Evolutionary conservation across 2,797 vertebrate species (phyloP).

Genomic region (Gymnoscopelus braueri): DNA sequence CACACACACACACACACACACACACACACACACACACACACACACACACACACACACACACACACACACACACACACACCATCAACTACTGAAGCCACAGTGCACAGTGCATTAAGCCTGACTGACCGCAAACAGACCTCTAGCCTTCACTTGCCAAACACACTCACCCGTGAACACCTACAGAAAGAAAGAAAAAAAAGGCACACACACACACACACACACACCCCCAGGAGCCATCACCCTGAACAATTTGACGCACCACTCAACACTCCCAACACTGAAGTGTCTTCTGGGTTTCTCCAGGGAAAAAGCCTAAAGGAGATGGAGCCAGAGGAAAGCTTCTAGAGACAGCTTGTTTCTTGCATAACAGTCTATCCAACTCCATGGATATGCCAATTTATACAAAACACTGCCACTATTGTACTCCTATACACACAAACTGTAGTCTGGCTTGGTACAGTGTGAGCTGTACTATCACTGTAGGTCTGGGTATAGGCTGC

Average conservation of each 20-base stretch:
- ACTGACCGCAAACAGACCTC: constrained; percentile 8
- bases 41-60: constrained; percentile 10
- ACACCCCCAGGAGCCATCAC: constrained; percentile 1
- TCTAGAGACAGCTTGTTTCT: too few relatives aligned
- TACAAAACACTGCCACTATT: too few relatives aligned
- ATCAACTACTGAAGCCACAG: constrained; percentile 15
- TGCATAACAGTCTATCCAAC: too few relatives aligned
- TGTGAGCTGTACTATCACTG: too few relatives aligned
- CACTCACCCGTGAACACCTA: constrained; percentile 22
- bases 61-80: neutral
- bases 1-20: constrained; percentile 5
- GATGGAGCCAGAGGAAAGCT: neutral
- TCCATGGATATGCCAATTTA: too few relatives aligned
- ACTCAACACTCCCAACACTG: constrained; percentile 13
- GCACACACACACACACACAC: constrained; percentile 20
- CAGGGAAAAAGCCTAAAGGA: constrained; percentile 14
- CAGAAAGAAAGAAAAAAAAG: neutral
- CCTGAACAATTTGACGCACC: constrained; percentile 10
- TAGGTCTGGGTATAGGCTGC: too few relatives aligned
- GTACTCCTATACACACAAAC: too few relatives aligned
- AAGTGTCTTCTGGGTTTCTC: neutral
- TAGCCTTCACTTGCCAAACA: constrained; percentile 21
- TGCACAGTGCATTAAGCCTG: constrained; percentile 23
- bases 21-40: constrained; percentile 15
- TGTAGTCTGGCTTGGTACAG: too few relatives aligned